Evolutionary conservation across 53 echinoderm and acorn worm genomes (phyloP).

Genomic region (Arbacia lixula): DNA sequence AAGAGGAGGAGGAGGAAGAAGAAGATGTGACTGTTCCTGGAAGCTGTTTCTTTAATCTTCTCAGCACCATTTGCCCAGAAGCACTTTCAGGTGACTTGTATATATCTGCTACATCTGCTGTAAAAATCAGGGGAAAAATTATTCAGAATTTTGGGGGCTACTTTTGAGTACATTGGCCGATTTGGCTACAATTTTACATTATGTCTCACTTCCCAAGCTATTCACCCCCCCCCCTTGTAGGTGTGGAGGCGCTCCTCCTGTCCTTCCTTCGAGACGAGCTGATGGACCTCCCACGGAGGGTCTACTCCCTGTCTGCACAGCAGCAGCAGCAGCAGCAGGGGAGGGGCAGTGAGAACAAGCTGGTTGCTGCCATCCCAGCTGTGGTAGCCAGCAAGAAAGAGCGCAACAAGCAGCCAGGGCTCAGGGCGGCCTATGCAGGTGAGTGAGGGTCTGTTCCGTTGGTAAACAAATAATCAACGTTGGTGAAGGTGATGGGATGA

Average conservation of each 20-base stretch:
- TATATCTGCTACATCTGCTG: no score
- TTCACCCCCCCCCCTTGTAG: background rate
- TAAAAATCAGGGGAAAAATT: no score
- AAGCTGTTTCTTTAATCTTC: constrained; percentile 76
- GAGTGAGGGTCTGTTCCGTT: no score
- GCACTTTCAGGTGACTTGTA: background rate
- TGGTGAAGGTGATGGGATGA: no score
- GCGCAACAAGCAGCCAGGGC: constrained; percentile 45
- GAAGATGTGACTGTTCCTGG: constrained; percentile 81
- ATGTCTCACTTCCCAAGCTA: no score
- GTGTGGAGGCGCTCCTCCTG: background rate
- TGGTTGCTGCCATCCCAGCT: constrained; percentile 18
- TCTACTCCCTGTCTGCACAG: background rate
- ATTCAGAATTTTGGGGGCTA: no score
- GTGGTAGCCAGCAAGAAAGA: constrained; percentile 5
- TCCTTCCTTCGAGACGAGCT: constrained; percentile 41
- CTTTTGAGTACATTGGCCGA: no score
- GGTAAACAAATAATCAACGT: no score
- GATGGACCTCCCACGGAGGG: background rate
- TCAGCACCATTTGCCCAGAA: background rate
- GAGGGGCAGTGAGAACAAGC: constrained; percentile 7
- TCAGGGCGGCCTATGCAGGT: constrained; percentile 33
- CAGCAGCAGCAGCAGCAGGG: background rate
- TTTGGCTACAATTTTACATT: no score
- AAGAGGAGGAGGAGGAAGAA: constrained; percentile 73